Conservation (phyloP, 2,888 invertebrate species). For the Rotaria socialis region DNA sequence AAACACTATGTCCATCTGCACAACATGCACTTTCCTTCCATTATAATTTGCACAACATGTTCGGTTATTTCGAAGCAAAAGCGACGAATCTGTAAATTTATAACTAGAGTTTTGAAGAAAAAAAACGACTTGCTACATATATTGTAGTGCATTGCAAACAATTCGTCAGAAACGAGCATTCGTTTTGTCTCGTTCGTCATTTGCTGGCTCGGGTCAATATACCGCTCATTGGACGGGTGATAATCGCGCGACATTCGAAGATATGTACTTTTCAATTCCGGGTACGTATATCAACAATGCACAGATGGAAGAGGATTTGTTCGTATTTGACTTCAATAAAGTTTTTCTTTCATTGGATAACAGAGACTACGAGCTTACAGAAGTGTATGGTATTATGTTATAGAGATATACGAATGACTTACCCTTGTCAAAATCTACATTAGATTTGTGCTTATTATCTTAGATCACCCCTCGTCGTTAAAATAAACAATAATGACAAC, state of each 20-base stretch:
- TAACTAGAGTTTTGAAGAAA: not conserved
- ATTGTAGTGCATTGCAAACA: slow-evolving; percentile 50
- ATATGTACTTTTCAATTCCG: slow-evolving; percentile 66
- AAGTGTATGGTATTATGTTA: too few species aligned
- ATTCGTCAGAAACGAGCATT: slow-evolving; percentile 47
- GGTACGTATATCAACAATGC: slow-evolving; percentile 64
- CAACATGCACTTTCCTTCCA: slow-evolving; percentile 48
- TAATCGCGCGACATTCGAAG: slow-evolving; percentile 54
- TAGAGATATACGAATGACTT: too few species aligned
- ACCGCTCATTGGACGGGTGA: slow-evolving; percentile 58
- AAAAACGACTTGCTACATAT: not conserved
- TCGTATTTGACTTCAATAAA: too few species aligned
- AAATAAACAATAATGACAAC: too few species aligned
- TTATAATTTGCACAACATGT: slow-evolving; percentile 55
- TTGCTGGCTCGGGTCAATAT: slow-evolving; percentile 52
- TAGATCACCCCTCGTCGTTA: too few species aligned
- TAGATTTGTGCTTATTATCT: too few species aligned
- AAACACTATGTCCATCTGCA: too few species aligned
- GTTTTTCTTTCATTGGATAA: too few species aligned
- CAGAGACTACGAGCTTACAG: too few species aligned
- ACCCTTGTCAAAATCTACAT: too few species aligned
- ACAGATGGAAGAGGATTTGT: too few species aligned
- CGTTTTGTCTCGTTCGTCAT: slow-evolving; percentile 52
- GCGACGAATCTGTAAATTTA: slow-evolving; percentile 49
- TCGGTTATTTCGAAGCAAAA: slow-evolving; percentile 52